These are phyloP conservation scores for Drosophila micromelanica DNA, from an alignment of 1,140 invertebrate species.

Conservation along the genomic window DNA sequence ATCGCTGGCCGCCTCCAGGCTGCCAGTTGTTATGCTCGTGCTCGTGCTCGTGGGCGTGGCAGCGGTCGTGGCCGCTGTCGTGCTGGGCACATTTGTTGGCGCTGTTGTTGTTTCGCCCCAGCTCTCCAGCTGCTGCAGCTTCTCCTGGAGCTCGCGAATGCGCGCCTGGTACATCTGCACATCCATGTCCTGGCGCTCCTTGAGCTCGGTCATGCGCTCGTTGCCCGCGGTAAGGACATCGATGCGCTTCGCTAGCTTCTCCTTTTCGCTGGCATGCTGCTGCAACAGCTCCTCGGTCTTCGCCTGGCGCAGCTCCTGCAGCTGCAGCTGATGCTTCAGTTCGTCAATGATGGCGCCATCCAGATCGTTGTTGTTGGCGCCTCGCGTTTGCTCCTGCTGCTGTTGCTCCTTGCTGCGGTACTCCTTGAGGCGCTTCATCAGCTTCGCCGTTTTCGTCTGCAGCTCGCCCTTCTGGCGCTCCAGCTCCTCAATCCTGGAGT, in stretches of 20 bases:
- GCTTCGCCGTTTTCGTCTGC: constrained; percentile 88
- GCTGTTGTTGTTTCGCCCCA: constrained; percentile 85
- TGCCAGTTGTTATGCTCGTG: not conserved
- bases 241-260: constrained; percentile 88
- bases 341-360: constrained; percentile 91
- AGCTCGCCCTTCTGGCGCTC: constrained; percentile 86
- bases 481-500: constrained; percentile 85
- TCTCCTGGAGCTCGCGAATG: constrained; percentile 88
- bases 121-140: constrained; percentile 87
- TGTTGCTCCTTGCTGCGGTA: constrained; percentile 86
- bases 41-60: not conserved
- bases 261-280: constrained; percentile 88
- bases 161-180: constrained; percentile 89
- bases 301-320: constrained; percentile 87
- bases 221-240: constrained; percentile 91
- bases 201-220: constrained; percentile 90
- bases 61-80: constrained; percentile 7
- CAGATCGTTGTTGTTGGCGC: constrained; percentile 85
- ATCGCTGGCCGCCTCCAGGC: not conserved
- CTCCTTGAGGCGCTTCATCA: constrained; percentile 91
- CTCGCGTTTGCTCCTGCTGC: constrained; percentile 35
- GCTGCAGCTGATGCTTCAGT: constrained; percentile 88
- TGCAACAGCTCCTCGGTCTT: constrained; percentile 86
- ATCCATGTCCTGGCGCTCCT: constrained; percentile 91
- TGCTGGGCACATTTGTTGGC: constrained; percentile 85